Conservation (phyloP, 2,888 invertebrate genomes). For the Heterodera filipjevi region DNA sequence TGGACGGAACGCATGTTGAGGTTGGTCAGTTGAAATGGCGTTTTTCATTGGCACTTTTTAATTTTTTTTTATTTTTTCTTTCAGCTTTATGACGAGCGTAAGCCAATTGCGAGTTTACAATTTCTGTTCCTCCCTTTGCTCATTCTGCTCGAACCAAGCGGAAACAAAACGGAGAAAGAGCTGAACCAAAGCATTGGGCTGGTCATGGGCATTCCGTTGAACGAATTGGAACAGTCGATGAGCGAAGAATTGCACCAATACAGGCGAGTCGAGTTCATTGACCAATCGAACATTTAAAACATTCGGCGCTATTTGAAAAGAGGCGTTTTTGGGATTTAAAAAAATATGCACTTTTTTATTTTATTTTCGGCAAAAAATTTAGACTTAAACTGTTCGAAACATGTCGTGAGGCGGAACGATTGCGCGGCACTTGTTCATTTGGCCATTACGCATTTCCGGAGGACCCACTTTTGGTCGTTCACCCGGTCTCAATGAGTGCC, state of each 20-base stretch:
- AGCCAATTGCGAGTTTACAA: constrained; percentile 38
- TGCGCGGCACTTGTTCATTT: constrained; percentile 45
- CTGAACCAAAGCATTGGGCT: constrained; percentile 49
- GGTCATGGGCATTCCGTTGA: constrained; percentile 51
- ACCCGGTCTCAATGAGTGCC: not conserved
- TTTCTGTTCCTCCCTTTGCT: constrained; percentile 42
- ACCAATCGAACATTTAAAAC: too few species aligned
- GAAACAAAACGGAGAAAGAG: constrained; percentile 47
- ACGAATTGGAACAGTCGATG: constrained; percentile 50
- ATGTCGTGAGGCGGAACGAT: constrained; percentile 37
- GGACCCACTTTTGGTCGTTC: constrained; percentile 44
- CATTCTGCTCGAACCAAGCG: constrained; percentile 45
- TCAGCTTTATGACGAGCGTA: constrained; percentile 46
- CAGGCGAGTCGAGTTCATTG: constrained; percentile 32
- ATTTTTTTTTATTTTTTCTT: not conserved
- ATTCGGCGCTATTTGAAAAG: too few species aligned
- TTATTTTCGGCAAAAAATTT: too few species aligned
- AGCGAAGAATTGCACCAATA: constrained; percentile 52
- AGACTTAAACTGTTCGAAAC: constrained; percentile 43
- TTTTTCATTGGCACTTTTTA: too few species aligned
- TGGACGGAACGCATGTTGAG: constrained; percentile 34
- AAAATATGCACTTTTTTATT: too few species aligned
- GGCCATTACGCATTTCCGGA: constrained; percentile 63
- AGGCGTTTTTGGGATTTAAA: too few species aligned
- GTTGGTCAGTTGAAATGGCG: not conserved